Evolutionary conservation across 2,888 invertebrate species (phyloP).

Genomic region (Endotricha flammealis): DNA sequence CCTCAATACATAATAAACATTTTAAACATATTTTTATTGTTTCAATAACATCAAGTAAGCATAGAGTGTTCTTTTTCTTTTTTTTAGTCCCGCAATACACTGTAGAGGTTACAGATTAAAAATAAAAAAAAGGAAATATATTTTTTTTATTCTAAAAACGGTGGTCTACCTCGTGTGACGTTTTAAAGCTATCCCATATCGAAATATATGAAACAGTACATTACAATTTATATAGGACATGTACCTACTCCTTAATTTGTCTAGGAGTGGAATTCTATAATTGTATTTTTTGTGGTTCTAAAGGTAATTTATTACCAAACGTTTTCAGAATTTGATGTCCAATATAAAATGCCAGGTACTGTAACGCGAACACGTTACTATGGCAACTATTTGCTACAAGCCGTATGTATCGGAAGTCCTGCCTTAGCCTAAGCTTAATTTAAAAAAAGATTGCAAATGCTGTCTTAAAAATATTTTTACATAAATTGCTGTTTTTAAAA

Average conservation of each 20-base stretch:
- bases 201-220: slow-evolving; percentile 25
- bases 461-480: slow-evolving; percentile 41
- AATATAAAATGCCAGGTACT: slow-evolving; percentile 11
- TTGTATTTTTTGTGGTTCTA: too few species aligned
- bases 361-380: slow-evolving; percentile 53
- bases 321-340: too few species aligned
- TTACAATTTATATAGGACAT: neutral
- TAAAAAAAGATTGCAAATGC: slow-evolving; percentile 42
- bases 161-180: slow-evolving; percentile 71
- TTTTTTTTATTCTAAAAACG: slow-evolving; percentile 60
- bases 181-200: slow-evolving; percentile 65
- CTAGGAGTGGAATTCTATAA: too few species aligned
- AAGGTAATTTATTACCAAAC: too few species aligned
- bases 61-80: slow-evolving; percentile 19
- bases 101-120: slow-evolving; percentile 37
- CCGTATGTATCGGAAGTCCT: slow-evolving; percentile 30
- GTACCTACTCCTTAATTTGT: slow-evolving; percentile 56
- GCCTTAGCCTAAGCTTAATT: slow-evolving; percentile 56
- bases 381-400: slow-evolving; percentile 42
- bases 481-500: slow-evolving; percentile 41
- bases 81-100: slow-evolving; percentile 53
- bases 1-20: neutral
- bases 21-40: neutral
- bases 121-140: slow-evolving; percentile 36
- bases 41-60: slow-evolving; percentile 5